Percentiles rank a stretch among this genome's conserved stretches.
These are phyloP conservation scores for Sebastiscus albofasciatus DNA, from an alignment of 2,797 vertebrate species.

Conservation along the genomic window DNA sequence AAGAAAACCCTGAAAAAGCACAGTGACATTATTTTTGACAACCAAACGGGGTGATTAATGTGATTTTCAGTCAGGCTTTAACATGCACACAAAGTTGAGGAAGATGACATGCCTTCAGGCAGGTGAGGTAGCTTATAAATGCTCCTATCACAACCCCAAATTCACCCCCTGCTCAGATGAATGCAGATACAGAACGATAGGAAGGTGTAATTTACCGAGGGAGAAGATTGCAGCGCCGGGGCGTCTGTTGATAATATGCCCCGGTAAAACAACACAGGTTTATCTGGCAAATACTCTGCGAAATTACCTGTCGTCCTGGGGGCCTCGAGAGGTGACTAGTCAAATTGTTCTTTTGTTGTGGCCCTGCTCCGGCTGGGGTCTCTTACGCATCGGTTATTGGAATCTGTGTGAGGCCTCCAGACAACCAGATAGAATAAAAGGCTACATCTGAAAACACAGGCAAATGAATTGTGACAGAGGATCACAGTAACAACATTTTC, in stretches of 20 bases:
- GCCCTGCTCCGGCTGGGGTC: background rate
- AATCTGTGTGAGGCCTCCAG: constrained; percentile 32
- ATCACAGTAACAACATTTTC: background rate
- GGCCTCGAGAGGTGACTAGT: constrained; percentile 44
- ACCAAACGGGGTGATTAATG: background rate
- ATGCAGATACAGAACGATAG: constrained; percentile 40
- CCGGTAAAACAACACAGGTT: constrained; percentile 63
- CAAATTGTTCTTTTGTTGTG: constrained; percentile 43
- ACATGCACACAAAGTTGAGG: background rate
- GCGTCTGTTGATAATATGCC: constrained; percentile 42
- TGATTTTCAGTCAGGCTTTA: background rate
- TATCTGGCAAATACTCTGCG: constrained; percentile 56
- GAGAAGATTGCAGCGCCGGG: constrained; percentile 31
- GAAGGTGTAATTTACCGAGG: constrained; percentile 37
- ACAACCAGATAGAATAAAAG: constrained; percentile 8
- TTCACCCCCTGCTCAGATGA: constrained; percentile 9
- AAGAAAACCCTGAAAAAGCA: background rate
- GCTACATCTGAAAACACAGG: background rate
- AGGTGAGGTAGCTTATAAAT: background rate
- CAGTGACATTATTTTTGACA: background rate
- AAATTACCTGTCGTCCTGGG: constrained; percentile 54
- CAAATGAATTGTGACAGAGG: background rate
- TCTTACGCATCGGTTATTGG: constrained; percentile 40
- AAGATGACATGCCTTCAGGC: background rate
- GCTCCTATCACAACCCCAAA: constrained; percentile 1